Evolutionary conservation across 1,140 invertebrate species (phyloP).

Genomic region (Drosophila auraria): DNA sequence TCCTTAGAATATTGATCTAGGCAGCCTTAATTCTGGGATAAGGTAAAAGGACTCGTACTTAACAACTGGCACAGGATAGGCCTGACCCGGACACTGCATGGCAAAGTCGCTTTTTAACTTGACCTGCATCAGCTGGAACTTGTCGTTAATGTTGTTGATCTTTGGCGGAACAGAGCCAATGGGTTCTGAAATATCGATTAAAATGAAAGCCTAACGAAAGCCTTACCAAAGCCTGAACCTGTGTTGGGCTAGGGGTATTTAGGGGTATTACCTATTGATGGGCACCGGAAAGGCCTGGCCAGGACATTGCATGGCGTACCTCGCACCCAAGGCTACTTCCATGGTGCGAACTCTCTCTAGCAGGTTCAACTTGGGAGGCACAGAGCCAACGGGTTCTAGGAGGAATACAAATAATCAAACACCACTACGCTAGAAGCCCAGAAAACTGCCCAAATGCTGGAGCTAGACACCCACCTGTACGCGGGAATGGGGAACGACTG

Average conservation of each 20-base stretch:
- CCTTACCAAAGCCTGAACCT: conserved; percentile 33
- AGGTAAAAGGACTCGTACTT: conserved; percentile 85
- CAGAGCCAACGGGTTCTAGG: conserved; percentile 69
- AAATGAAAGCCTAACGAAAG: not conserved
- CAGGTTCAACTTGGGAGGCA: conserved; percentile 85
- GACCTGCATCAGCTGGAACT: conserved; percentile 86
- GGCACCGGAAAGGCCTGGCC: conserved; percentile 90
- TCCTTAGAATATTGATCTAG: not conserved
- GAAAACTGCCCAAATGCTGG: conserved; percentile 64
- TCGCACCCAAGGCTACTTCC: conserved; percentile 86
- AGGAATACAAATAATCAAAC: not conserved
- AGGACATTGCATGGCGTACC: conserved; percentile 88
- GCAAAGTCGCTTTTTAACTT: conserved; percentile 87
- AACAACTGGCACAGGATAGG: conserved; percentile 88
- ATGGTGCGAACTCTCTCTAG: conserved; percentile 86
- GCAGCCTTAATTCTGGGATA: conserved; percentile 26
- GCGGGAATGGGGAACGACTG: conserved; percentile 89
- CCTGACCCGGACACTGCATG: conserved; percentile 88
- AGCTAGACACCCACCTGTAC: conserved; percentile 86
- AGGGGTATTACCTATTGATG: conserved; percentile 87
- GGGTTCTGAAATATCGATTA: conserved; percentile 86
- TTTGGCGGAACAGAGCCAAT: conserved; percentile 89
- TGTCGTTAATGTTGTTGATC: conserved; percentile 86
- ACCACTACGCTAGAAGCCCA: not conserved
- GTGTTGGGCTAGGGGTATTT: conserved; percentile 48